These are phyloP conservation scores for Pachyramphus minor DNA, from an alignment of 2,113 vertebrate genomes.

Conservation along the genomic window DNA sequence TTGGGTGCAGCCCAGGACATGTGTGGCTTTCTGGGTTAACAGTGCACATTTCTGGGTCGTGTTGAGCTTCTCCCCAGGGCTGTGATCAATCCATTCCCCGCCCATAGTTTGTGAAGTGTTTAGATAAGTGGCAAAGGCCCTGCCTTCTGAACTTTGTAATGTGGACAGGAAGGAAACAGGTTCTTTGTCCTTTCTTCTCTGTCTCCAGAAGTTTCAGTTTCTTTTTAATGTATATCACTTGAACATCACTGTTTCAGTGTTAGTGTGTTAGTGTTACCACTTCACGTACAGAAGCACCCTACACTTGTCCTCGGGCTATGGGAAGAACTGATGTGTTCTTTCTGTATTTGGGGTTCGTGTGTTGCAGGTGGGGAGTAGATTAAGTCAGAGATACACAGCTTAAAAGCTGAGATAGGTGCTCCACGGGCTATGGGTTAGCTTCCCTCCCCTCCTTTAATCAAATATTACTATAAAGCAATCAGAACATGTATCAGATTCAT, in stretches of 20 bases:
- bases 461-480: background rate
- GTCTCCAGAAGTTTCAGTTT: background rate
- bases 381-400: background rate
- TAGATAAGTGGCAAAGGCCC: background rate
- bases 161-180: background rate
- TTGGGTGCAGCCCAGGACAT: background rate
- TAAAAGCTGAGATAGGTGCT: background rate
- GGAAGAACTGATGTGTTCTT: background rate
- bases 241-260: background rate
- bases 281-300: background rate
- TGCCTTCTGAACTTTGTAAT: background rate
- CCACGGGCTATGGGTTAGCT: background rate
- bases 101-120: background rate
- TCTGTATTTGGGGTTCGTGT: background rate
- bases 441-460: background rate
- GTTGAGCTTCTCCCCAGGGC: background rate
- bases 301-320: background rate
- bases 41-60: background rate
- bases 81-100: fast-evolving
- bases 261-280: background rate
- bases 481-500: background rate
- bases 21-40: background rate
- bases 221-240: fast-evolving
- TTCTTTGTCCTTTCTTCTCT: background rate
- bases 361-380: background rate